phyloP scores from a whole-genome alignment of 2,113 vertebrate species.

The Poecilia latipinna region DNA sequence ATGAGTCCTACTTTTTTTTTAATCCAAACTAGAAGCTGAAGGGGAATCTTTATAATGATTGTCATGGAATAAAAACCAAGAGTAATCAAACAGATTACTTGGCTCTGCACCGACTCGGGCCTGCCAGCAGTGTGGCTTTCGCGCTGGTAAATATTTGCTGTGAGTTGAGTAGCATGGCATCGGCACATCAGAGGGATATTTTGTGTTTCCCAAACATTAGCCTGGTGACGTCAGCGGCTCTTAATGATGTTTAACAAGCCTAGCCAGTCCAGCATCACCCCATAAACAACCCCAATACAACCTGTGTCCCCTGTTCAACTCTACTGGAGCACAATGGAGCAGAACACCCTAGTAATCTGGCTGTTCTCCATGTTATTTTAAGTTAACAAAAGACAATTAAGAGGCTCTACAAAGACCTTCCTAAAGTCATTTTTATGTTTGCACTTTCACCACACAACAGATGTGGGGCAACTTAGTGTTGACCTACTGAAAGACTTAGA shows the following conservation, averaged over 20 bases:
- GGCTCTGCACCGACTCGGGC: conserved; percentile 48
- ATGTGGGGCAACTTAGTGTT: conserved; percentile 37
- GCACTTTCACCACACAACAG: conserved; percentile 54
- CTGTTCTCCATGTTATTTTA: conserved; percentile 38
- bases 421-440: conserved; percentile 23
- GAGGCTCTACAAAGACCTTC: conserved; percentile 7
- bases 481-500: conserved; percentile 52
- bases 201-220: conserved; percentile 80
- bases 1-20: conserved; percentile 25
- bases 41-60: conserved; percentile 59
- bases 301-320: conserved; percentile 55
- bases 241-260: conserved; percentile 76
- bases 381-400: conserved; percentile 48
- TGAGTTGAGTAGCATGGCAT: conserved; percentile 77
- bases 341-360: conserved; percentile 55
- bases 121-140: conserved; percentile 71
- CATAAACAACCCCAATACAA: conserved; percentile 68
- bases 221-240: conserved; percentile 70
- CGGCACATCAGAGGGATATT: conserved; percentile 73
- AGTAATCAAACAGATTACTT: conserved; percentile 74
- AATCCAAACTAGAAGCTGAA: conserved; percentile 52
- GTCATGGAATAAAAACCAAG: conserved; percentile 69
- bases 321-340: conserved; percentile 41
- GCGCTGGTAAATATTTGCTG: conserved; percentile 82
- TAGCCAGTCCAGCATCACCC: conserved; percentile 73